These are phyloP conservation scores for Bradypodion ventrale DNA, from an alignment of 2,797 vertebrate species.

Conservation along the genomic window DNA sequence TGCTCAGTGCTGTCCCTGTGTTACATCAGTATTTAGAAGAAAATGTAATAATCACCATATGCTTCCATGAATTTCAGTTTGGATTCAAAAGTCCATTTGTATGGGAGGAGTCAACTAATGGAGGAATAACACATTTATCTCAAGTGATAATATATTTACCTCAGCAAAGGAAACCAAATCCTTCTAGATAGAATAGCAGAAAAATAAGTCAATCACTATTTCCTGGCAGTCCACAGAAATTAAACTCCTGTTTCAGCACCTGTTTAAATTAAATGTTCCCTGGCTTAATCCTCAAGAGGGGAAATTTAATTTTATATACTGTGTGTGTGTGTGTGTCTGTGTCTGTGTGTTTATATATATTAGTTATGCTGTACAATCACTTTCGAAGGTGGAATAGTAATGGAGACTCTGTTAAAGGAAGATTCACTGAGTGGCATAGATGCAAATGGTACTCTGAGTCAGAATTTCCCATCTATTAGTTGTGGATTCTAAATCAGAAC, in stretches of 20 bases:
- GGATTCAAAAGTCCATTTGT: not conserved
- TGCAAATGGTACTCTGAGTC: not conserved
- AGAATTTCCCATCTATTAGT: not conserved
- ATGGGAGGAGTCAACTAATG: not conserved
- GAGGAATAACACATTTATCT: not conserved
- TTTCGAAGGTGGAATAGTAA: not conserved
- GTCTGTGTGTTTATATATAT: no score
- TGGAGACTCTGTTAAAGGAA: not conserved
- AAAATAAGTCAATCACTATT: not conserved
- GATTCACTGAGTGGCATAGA: not conserved
- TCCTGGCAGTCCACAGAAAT: not conserved
- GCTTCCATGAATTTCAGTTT: not conserved
- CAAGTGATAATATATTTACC: not conserved
- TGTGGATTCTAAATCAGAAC: not conserved
- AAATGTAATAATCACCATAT: not conserved
- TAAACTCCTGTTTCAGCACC: not conserved
- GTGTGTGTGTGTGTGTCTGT: no score
- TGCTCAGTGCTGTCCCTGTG: not conserved
- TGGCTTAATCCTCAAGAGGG: not conserved
- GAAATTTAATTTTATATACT: not conserved
- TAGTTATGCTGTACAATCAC: not conserved
- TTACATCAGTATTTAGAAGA: not conserved
- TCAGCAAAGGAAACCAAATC: constrained; percentile 1
- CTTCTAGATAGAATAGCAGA: not conserved
- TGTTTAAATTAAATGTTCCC: not conserved